These are phyloP conservation scores for Leptobrachium ailaonicum DNA, from an alignment of 2,113 vertebrate genomes.

Conservation along the genomic window DNA sequence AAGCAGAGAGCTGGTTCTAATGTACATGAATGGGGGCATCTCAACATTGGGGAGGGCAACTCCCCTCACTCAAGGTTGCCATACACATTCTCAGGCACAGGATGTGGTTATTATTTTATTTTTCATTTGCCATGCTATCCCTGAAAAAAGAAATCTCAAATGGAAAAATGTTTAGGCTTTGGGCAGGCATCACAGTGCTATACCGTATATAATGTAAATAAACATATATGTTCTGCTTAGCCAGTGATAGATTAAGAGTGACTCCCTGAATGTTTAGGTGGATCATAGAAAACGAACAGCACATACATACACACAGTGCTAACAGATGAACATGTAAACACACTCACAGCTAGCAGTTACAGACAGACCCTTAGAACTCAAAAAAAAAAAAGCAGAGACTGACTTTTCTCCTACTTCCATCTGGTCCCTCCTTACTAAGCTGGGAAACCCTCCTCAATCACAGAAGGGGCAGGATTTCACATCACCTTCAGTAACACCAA, in stretches of 20 bases:
- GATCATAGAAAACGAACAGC: background rate
- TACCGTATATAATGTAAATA: too few species aligned
- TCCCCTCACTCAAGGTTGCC: too few species aligned
- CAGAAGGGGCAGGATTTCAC: constrained; percentile 26
- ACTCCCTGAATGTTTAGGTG: background rate
- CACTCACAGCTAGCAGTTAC: background rate
- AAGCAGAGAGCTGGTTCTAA: too few species aligned
- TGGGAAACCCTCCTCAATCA: constrained; percentile 6
- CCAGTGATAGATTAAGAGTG: background rate
- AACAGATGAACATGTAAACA: background rate
- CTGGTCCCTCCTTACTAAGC: constrained; percentile 18
- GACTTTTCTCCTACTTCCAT: too few species aligned
- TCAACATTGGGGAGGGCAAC: too few species aligned
- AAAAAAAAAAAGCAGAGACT: background rate
- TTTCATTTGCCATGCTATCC: too few species aligned
- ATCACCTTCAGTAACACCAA: constrained; percentile 24
- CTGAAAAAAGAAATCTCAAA: too few species aligned
- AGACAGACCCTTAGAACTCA: constrained; percentile 1
- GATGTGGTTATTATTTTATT: too few species aligned
- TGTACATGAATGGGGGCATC: too few species aligned
- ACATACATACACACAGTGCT: background rate
- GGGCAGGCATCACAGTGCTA: too few species aligned
- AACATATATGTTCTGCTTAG: background rate
- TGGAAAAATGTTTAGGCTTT: too few species aligned
- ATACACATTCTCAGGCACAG: too few species aligned